Evolutionary conservation across 2,888 invertebrate species (phyloP).

Genomic region (Netelia fuscicornis): DNA sequence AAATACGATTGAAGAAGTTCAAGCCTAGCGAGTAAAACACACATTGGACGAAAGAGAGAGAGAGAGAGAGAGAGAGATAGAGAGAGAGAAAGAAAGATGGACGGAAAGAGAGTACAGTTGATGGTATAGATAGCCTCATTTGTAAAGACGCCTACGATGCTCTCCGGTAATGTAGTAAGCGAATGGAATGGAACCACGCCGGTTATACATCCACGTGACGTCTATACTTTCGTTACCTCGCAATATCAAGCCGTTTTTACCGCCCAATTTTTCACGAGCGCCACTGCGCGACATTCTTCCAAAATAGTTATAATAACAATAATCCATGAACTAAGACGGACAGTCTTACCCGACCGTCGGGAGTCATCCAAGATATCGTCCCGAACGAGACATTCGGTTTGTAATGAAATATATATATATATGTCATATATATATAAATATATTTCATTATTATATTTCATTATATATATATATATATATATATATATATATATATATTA

Average conservation of each 20-base stretch:
- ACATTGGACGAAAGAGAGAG: slow-evolving; percentile 2
- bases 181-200: slow-evolving; percentile 66
- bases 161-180: slow-evolving; percentile 40
- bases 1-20: slow-evolving; percentile 71
- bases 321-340: slow-evolving; percentile 19
- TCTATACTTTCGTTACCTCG: slow-evolving; percentile 39
- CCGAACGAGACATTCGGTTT: slow-evolving; percentile 7
- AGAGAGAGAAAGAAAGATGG: not conserved
- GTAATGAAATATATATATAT: not conserved
- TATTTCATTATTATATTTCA: not conserved
- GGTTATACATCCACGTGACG: slow-evolving; percentile 73
- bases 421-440: not conserved
- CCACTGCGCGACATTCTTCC: slow-evolving; percentile 42
- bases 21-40: slow-evolving; percentile 29
- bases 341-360: not conserved
- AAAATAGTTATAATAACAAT: slow-evolving; percentile 36
- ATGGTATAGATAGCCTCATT: slow-evolving; percentile 32
- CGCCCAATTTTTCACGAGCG: slow-evolving; percentile 35
- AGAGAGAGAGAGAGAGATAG: slow-evolving; percentile 23
- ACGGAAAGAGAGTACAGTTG: slow-evolving; percentile 7
- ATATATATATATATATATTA: too few species aligned
- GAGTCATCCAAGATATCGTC: slow-evolving; percentile 32
- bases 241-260: slow-evolving; percentile 36
- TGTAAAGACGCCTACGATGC: slow-evolving; percentile 54
- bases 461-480: not conserved